Percentiles rank a stretch among this genome's conserved stretches.
Conservation (phyloP, 2,113 vertebrate genomes). For the Chaetops frenatus region DNA sequence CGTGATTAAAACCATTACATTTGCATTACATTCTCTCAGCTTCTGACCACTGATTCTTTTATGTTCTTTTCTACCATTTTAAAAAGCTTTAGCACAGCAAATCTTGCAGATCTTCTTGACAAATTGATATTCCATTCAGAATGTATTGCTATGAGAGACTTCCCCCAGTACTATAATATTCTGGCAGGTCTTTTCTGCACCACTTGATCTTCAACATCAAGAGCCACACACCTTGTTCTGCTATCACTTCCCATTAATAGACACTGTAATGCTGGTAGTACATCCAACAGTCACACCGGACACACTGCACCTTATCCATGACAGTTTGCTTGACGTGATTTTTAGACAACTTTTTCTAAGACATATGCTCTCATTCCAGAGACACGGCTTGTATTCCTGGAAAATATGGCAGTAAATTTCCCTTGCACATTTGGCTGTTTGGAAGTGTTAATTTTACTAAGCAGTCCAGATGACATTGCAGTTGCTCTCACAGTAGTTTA, state of each 20-base stretch:
- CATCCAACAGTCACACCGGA: background rate
- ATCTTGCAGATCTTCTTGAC: background rate
- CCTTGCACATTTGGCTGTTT: background rate
- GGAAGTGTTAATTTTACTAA: background rate
- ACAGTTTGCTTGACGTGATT: background rate
- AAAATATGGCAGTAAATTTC: background rate
- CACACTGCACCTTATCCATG: accelerated
- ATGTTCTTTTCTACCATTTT: background rate
- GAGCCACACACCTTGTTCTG: background rate
- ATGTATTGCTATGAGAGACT: background rate
- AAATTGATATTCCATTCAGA: background rate
- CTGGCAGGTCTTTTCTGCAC: background rate
- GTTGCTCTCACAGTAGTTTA: background rate
- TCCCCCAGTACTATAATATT: background rate
- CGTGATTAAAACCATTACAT: background rate
- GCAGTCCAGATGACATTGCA: background rate
- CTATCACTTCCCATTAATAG: background rate
- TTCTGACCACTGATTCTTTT: background rate
- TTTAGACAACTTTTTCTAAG: background rate
- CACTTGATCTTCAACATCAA: background rate
- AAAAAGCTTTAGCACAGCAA: background rate
- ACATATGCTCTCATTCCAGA: background rate
- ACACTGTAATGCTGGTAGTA: background rate
- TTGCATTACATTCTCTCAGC: background rate
- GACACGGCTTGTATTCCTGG: background rate